Evolutionary conservation across 1,140 invertebrate species (phyloP).

Genomic region (Habropoda laboriosa): DNA sequence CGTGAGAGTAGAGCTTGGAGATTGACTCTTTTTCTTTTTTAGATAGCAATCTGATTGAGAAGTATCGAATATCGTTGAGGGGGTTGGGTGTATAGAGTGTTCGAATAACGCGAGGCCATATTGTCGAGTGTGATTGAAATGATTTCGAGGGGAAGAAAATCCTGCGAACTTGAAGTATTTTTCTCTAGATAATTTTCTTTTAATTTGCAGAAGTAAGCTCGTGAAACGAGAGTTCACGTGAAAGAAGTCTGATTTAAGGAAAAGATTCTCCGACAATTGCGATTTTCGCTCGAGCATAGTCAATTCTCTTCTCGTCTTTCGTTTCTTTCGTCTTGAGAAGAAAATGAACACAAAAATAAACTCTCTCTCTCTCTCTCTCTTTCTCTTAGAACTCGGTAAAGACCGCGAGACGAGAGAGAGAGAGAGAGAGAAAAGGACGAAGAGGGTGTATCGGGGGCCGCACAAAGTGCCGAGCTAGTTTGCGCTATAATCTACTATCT

Average conservation of each 20-base stretch:
- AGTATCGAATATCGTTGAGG: not conserved
- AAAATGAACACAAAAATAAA: conserved; percentile 39
- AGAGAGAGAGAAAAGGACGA: not conserved
- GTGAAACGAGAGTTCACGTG: too few relatives aligned
- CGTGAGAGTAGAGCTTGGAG: too few relatives aligned
- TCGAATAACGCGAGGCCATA: not conserved
- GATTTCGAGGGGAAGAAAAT: too few relatives aligned
- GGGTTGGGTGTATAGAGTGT: too few relatives aligned
- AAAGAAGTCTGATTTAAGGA: too few relatives aligned
- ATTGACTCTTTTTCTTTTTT: not conserved
- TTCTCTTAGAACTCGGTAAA: not conserved
- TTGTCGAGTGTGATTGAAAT: not conserved
- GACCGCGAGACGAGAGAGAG: not conserved
- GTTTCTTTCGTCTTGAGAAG: conserved; percentile 5
- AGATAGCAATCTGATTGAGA: not conserved
- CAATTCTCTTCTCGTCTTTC: not conserved
- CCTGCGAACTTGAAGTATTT: too few relatives aligned
- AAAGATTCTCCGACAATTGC: not conserved
- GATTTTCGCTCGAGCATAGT: conserved; percentile 6
- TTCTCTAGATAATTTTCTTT: too few relatives aligned
- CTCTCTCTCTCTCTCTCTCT: not conserved
- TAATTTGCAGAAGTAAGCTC: too few relatives aligned
- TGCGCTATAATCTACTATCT: conserved; percentile 75
- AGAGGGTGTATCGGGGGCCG: conserved; percentile 41
- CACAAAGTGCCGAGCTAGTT: conserved; percentile 72